phyloP scores from a whole-genome alignment of 2,797 vertebrate genomes.

The Fistularia commersonii region DNA sequence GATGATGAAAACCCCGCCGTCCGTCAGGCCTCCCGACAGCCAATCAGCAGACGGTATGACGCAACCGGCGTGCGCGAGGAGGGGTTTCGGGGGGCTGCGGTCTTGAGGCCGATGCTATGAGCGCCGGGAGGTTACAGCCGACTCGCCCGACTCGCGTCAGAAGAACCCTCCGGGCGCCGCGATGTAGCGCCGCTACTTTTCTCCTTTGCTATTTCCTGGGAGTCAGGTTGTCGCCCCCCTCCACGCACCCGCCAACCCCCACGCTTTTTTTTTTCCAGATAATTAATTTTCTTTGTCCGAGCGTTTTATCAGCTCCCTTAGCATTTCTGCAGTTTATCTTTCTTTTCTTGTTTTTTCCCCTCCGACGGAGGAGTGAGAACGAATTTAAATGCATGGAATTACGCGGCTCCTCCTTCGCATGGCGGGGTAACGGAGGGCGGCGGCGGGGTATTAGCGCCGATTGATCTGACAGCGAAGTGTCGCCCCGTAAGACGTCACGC shows the following conservation, averaged over 20 bases:
- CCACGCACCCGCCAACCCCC: too few species aligned
- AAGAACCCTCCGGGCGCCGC: too few species aligned
- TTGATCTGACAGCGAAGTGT: constrained; percentile 31
- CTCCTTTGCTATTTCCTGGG: constrained; percentile 30
- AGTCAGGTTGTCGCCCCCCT: constrained; percentile 32
- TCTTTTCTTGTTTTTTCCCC: constrained; percentile 43
- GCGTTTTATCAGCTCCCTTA: constrained; percentile 43
- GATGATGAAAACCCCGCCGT: constrained; percentile 26
- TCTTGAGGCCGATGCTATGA: too few species aligned
- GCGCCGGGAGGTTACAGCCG: too few species aligned
- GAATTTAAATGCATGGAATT: constrained; percentile 53
- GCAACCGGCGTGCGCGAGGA: too few species aligned
- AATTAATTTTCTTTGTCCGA: constrained; percentile 50
- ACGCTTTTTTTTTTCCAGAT: constrained; percentile 28
- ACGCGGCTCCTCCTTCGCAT: constrained; percentile 30
- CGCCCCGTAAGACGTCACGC: constrained; percentile 2
- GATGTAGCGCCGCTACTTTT: too few species aligned
- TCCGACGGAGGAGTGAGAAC: constrained; percentile 30
- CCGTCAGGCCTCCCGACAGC: too few species aligned
- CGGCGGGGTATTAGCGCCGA: constrained; percentile 39
- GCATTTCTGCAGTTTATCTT: constrained; percentile 56
- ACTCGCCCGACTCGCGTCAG: too few species aligned
- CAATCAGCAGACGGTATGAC: too few species aligned
- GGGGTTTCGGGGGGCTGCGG: too few species aligned
- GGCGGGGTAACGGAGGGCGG: constrained; percentile 51